Evolutionary conservation across 2,797 vertebrate genomes (phyloP).

Genomic region (Anas bernieri): DNA sequence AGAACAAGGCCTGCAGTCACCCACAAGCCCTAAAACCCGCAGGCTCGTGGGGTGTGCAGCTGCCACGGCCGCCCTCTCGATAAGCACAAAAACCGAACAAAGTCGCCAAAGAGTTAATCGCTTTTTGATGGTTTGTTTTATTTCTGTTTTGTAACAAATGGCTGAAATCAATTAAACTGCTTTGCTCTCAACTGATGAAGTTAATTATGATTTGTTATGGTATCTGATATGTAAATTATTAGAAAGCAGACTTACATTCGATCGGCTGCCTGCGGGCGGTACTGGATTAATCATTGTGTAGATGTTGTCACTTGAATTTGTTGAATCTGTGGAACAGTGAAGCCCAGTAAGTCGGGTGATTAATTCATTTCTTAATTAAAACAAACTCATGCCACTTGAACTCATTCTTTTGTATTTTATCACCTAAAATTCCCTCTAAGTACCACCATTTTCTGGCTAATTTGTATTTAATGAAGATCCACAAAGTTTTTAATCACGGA

Average conservation of each 20-base stretch:
- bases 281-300: conserved; percentile 99
- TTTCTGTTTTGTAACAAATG: conserved; percentile 83
- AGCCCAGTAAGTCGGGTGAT: conserved; percentile 79
- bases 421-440: conserved; percentile 83
- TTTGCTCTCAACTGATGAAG: conserved; percentile 83
- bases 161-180: conserved; percentile 84
- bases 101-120: conserved; percentile 76
- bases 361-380: conserved; percentile 87
- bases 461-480: conserved; percentile 87
- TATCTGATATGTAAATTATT: conserved; percentile 84
- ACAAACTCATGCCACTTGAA: conserved; percentile 85
- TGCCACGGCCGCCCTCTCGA: not conserved
- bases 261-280: conserved; percentile 92
- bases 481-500: conserved; percentile 84
- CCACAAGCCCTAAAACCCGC: not conserved
- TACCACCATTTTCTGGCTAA: conserved; percentile 83
- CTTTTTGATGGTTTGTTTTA: conserved; percentile 82
- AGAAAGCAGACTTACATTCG: conserved; percentile 91
- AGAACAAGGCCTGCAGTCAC: not conserved
- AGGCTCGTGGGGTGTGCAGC: not conserved
- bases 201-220: conserved; percentile 87
- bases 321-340: conserved; percentile 90
- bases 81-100: conserved; percentile 60
- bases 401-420: conserved; percentile 85
- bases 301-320: conserved; percentile 99